Evolutionary conservation across 2,888 invertebrate species (phyloP).

Genomic region (Nemoura dubitans): DNA sequence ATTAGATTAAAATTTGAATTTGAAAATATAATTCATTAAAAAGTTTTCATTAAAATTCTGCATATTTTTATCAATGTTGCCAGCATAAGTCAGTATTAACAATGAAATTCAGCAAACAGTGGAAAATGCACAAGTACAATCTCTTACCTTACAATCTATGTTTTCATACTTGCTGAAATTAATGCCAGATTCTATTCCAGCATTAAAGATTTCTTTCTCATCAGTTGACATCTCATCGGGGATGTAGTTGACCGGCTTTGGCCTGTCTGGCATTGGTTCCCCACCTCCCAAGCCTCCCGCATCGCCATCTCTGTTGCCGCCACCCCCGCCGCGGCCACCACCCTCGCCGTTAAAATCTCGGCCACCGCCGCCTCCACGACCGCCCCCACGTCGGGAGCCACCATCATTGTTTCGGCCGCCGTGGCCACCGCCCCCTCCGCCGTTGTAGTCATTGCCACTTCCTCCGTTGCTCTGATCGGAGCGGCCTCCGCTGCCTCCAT

Average conservation of each 20-base stretch:
- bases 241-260: slow-evolving; percentile 69
- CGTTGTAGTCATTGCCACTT: slow-evolving; percentile 51
- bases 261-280: slow-evolving; percentile 58
- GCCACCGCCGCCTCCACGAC: slow-evolving; percentile 38
- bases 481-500: not conserved
- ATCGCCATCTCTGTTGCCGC: too few relatives aligned
- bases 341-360: slow-evolving; percentile 54
- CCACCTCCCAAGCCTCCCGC: slow-evolving; percentile 38
- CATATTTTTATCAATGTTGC: too few relatives aligned
- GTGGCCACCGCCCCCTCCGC: slow-evolving; percentile 48
- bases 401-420: slow-evolving; percentile 48
- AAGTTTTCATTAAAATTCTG: too few relatives aligned
- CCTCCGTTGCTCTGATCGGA: slow-evolving; percentile 21
- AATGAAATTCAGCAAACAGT: too few relatives aligned
- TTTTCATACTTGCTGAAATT: slow-evolving; percentile 90
- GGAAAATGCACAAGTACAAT: too few relatives aligned
- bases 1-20: too few relatives aligned
- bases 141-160: slow-evolving; percentile 84
- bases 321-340: slow-evolving; percentile 55
- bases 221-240: slow-evolving; percentile 79
- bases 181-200: slow-evolving; percentile 80
- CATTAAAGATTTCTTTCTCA: slow-evolving; percentile 75
- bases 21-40: too few relatives aligned
- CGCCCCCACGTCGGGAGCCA: too few relatives aligned
- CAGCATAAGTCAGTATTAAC: too few relatives aligned